phyloP scores from a whole-genome alignment of 2,113 vertebrate genomes.

The Crotalus horridus region DNA sequence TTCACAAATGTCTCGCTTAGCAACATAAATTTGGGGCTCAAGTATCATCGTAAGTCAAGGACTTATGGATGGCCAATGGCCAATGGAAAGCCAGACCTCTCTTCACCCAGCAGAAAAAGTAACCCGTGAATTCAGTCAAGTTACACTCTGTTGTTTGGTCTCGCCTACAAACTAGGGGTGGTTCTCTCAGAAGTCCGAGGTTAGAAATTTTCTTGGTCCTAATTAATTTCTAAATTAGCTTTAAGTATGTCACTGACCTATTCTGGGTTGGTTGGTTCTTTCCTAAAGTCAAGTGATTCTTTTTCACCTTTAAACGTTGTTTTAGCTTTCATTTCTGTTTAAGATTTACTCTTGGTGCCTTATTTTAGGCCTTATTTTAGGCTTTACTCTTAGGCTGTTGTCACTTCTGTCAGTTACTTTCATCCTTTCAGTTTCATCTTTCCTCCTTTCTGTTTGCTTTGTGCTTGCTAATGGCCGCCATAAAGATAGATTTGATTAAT shows the following conservation, averaged over 20 bases:
- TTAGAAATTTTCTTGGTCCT: neutral
- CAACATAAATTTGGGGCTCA: too few relatives aligned
- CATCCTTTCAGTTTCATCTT: neutral
- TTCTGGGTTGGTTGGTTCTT: neutral
- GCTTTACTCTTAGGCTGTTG: neutral
- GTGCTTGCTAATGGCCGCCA: neutral
- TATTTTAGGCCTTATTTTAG: neutral
- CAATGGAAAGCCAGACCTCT: neutral
- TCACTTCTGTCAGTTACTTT: neutral
- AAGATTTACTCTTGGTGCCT: neutral
- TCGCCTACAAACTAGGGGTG: neutral
- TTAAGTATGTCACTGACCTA: neutral
- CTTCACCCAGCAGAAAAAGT: neutral
- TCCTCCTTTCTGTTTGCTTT: neutral
- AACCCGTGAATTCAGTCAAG: neutral
- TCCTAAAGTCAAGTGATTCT: neutral
- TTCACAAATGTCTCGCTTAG: too few relatives aligned
- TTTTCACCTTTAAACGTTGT: neutral
- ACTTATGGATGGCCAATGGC: neutral
- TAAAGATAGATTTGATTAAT: neutral
- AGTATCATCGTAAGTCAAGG: too few relatives aligned
- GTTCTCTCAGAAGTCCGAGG: neutral
- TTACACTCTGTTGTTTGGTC: neutral
- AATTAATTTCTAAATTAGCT: neutral
- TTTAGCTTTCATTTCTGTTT: neutral